phyloP scores from a whole-genome alignment of 2,888 invertebrate species.

The Hofmannophila pseudospretella region DNA sequence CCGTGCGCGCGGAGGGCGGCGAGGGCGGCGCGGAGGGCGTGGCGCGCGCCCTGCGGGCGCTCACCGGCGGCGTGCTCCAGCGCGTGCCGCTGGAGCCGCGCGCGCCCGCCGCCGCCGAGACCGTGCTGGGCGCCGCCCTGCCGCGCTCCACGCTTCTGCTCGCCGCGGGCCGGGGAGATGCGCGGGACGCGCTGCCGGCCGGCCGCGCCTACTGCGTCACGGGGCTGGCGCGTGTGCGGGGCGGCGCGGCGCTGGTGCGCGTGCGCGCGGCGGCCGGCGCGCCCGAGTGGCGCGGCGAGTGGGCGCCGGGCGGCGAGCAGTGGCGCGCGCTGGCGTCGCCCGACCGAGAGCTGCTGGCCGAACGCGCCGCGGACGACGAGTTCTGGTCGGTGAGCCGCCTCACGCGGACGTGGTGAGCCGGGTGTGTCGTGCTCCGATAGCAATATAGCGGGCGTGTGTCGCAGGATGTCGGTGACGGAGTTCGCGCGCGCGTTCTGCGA shows the following conservation, averaged over 20 bases:
- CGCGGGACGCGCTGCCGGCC: background rate
- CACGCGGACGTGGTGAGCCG: background rate
- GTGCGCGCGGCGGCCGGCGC: constrained; percentile 31
- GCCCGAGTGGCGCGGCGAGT: constrained; percentile 15
- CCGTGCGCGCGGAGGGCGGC: background rate
- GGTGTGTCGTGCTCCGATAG: background rate
- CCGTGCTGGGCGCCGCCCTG: background rate
- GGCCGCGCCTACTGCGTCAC: background rate
- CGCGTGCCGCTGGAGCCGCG: background rate
- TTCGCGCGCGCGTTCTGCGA: constrained; percentile 82
- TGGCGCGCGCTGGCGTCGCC: constrained; percentile 78
- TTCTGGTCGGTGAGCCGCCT: background rate
- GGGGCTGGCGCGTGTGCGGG: constrained; percentile 70
- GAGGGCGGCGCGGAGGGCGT: background rate
- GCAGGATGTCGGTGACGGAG: constrained; percentile 84
- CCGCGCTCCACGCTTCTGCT: background rate
- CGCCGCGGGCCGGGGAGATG: background rate
- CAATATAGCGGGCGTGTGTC: constrained; percentile 3
- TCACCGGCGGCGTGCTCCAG: background rate
- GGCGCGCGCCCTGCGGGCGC: background rate
- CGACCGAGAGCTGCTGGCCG: too few species aligned
- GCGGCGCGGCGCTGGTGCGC: constrained; percentile 20
- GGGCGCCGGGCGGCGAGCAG: constrained; percentile 46
- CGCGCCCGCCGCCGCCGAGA: background rate
- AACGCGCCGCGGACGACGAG: background rate